Base-by-base conservation (phyloP, 2,888 invertebrate species). In the Ennomos quercinarius region DNA sequence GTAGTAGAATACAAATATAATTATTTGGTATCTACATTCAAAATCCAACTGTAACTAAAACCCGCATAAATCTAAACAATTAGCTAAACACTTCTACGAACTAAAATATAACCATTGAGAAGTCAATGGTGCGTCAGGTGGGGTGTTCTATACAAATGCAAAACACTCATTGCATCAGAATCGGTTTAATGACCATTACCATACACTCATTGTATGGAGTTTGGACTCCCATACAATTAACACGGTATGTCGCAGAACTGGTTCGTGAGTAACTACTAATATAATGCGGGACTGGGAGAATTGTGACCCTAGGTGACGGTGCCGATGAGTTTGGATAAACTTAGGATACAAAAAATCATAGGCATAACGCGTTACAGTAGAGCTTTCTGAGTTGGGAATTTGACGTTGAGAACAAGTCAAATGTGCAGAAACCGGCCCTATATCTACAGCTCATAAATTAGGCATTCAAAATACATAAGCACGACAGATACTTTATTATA, bases 211-310 rank as follows among this genome's bases (percentile, higher is more conserved):
- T 66, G 66, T 66, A 62, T 45, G 47, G 42, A 64, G 61, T 63
- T 63, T 46, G 57, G 51, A 59, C 65, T 57, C 44, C 60, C 63
- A 59, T 68, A 61, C 66, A 68, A 64, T 68, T 67, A 64, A 58
- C 66, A 42, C 67, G 49, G 64, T 55, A 27, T 66, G 67, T 61
- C 57, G 70, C 70, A 56, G 66, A 66, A 70, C 70, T 61, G 61
- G 70, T 63, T 66, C 61, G 60, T 67, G 62, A 59, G 56, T 58
- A 63, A 56, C 63, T 59, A 59, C 53, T 63, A 61, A 66, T 66
- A 60, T 61, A 60, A 62, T 39, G 61, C 51, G 55, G 59, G 61
- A 61, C 61, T 61, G 45, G 50, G 58, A 46, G 57, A 63, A 63
- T 68, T 39, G 64, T 62, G 61, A 63, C 64, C 68, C 64, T 45